phyloP scores from a whole-genome alignment of 2,888 invertebrate species.

The Griposia aprilina region DNA sequence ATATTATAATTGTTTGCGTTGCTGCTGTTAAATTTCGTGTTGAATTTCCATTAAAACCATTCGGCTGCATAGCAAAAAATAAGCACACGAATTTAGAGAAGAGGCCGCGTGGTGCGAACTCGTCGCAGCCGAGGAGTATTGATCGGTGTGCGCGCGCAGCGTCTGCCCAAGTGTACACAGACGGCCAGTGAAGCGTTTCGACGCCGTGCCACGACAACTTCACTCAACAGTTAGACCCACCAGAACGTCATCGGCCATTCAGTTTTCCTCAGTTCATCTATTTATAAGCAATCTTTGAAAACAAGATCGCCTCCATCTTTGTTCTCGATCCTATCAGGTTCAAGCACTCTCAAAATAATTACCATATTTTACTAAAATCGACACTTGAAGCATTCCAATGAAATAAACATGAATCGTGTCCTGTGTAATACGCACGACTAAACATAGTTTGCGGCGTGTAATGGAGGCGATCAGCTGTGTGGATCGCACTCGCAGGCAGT shows the following conservation, averaged over 20 bases:
- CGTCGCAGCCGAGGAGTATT: slow-evolving; percentile 86
- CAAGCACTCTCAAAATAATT: slow-evolving; percentile 35
- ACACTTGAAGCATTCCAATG: slow-evolving; percentile 55
- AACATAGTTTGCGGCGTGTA: slow-evolving; percentile 69
- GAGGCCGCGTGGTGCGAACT: slow-evolving; percentile 85
- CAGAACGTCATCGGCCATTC: slow-evolving; percentile 82
- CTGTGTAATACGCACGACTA: slow-evolving; percentile 60
- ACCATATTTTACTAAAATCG: slow-evolving; percentile 36
- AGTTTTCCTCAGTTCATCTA: slow-evolving; percentile 67
- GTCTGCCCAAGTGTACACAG: slow-evolving; percentile 87
- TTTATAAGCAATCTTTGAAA: slow-evolving; percentile 37
- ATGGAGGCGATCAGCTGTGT: slow-evolving; percentile 77
- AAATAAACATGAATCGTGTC: slow-evolving; percentile 56
- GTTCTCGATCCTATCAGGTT: slow-evolving; percentile 15
- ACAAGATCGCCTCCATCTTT: slow-evolving; percentile 13
- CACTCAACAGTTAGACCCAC: slow-evolving; percentile 83
- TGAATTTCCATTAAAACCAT: slow-evolving; percentile 76
- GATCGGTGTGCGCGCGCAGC: slow-evolving; percentile 90
- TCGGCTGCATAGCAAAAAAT: slow-evolving; percentile 81
- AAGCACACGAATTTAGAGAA: slow-evolving; percentile 84
- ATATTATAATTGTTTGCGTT: slow-evolving; percentile 71
- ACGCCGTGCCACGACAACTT: slow-evolving; percentile 83
- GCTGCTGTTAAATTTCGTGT: slow-evolving; percentile 70
- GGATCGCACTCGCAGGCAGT: slow-evolving; percentile 68
- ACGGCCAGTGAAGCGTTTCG: slow-evolving; percentile 84